Evolutionary conservation across 2,888 invertebrate genomes (phyloP).

Genomic region (Cryptocheilus praepositus): DNA sequence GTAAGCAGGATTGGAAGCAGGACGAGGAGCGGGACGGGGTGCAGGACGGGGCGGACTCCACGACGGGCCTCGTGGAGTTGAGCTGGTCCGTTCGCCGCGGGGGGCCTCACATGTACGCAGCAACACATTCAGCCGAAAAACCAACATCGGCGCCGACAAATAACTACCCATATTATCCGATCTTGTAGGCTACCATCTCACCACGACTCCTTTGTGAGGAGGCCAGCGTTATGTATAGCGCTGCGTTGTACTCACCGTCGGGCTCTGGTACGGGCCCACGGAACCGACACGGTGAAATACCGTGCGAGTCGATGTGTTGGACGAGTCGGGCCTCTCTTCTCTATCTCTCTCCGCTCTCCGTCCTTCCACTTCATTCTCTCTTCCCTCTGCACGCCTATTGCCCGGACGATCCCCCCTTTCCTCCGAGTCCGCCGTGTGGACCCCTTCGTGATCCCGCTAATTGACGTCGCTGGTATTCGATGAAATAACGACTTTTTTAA

Average conservation of each 20-base stretch:
- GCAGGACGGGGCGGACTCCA: constrained; percentile 7
- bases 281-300: constrained; percentile 51
- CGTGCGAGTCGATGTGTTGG: constrained; percentile 39
- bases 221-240: constrained; percentile 60
- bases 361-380: background rate
- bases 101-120: constrained; percentile 67
- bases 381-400: background rate
- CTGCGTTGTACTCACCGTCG: constrained; percentile 34
- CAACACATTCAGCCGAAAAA: constrained; percentile 66
- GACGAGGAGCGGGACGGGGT: constrained; percentile 23
- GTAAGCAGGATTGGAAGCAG: constrained; percentile 27
- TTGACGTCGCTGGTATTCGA: constrained; percentile 19
- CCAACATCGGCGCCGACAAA: constrained; percentile 75
- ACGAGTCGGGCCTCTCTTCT: constrained; percentile 25
- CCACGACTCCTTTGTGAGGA: constrained; percentile 69
- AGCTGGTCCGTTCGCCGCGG: constrained; percentile 69
- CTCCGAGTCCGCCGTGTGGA: background rate
- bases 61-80: constrained; percentile 48
- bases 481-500: constrained; percentile 14
- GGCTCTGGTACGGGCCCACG: constrained; percentile 29
- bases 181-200: constrained; percentile 73
- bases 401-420: background rate
- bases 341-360: constrained; percentile 1
- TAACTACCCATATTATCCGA: constrained; percentile 74
- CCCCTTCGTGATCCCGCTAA: constrained; percentile 17